A percentile compares a stretch with the other conserved stretches of the same genome.
phyloP scores from a whole-genome alignment of 2,113 vertebrate genomes.

The Calonectris borealis region DNA sequence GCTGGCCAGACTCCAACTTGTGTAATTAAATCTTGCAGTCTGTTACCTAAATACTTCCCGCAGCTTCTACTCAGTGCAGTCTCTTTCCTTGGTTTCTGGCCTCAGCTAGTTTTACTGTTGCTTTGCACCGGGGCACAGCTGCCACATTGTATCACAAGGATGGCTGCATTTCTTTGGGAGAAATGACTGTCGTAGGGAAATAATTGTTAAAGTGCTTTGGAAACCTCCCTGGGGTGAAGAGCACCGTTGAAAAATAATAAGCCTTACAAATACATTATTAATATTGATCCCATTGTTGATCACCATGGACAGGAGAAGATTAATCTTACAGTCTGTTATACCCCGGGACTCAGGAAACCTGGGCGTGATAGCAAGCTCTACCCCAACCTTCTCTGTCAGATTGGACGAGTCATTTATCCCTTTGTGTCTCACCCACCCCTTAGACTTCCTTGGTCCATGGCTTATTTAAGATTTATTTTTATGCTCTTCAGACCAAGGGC shows the following conservation, averaged over 20 bases:
- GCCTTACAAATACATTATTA: constrained; percentile 28
- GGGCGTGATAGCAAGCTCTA: neutral
- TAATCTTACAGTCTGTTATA: neutral
- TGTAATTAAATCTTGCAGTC: constrained; percentile 65
- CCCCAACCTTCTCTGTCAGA: neutral
- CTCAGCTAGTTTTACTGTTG: neutral
- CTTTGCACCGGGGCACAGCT: neutral
- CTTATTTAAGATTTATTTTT: neutral
- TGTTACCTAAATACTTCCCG: constrained; percentile 39
- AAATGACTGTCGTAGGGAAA: constrained; percentile 46
- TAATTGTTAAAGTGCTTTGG: constrained; percentile 51
- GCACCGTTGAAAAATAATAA: constrained; percentile 44
- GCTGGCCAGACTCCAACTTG: constrained; percentile 27
- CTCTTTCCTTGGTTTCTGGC: neutral
- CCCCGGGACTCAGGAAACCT: neutral
- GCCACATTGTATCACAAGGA: constrained; percentile 48
- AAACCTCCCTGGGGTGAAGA: neutral
- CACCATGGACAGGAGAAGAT: neutral
- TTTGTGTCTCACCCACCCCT: neutral
- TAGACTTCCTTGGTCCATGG: neutral
- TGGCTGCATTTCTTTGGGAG: constrained; percentile 43
- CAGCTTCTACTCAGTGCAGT: neutral
- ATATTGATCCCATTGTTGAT: neutral
- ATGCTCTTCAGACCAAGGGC: neutral
- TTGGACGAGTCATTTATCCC: neutral